Conservation (phyloP, 2,888 invertebrate genomes). For the Morpho helenor region DNA sequence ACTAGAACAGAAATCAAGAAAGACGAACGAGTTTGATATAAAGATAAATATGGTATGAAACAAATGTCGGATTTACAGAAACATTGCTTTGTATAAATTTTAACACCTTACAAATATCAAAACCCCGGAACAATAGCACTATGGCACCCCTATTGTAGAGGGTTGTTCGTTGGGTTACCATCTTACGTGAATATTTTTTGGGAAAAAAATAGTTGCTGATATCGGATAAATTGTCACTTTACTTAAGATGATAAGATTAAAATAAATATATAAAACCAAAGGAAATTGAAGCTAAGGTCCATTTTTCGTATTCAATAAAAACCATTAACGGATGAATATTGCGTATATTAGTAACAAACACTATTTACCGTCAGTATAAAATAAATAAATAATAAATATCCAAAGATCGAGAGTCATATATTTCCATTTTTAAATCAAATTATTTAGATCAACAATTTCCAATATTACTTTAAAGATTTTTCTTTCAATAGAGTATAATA, state of each 20-base stretch:
- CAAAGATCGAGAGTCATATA: too few relatives aligned
- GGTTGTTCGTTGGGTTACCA: conserved; percentile 29
- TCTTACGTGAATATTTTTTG: background rate
- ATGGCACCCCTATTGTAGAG: conserved; percentile 40
- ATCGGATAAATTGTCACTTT: too few relatives aligned
- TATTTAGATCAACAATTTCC: too few relatives aligned
- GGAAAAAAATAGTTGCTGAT: background rate
- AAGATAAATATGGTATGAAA: conserved; percentile 19
- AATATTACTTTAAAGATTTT: too few relatives aligned
- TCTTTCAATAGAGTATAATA: too few relatives aligned
- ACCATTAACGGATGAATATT: too few relatives aligned
- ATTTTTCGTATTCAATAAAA: too few relatives aligned
- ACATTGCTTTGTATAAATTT: conserved; percentile 34
- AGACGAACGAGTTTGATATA: conserved; percentile 2
- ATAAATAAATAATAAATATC: too few relatives aligned
- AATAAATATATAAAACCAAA: background rate
- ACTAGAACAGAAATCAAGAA: conserved; percentile 7
- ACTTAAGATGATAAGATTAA: background rate
- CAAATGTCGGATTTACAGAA: conserved; percentile 18
- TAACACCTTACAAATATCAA: conserved; percentile 45
- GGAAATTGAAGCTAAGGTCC: too few relatives aligned
- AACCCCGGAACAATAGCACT: conserved; percentile 45
- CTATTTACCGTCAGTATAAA: too few relatives aligned
- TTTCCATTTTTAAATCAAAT: too few relatives aligned
- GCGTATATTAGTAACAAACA: too few relatives aligned